Evolutionary conservation across 2,888 invertebrate genomes (phyloP), one percentile per base, ranked within the genome.

Genomic region (Pollenia griseotomentosa): DNA sequence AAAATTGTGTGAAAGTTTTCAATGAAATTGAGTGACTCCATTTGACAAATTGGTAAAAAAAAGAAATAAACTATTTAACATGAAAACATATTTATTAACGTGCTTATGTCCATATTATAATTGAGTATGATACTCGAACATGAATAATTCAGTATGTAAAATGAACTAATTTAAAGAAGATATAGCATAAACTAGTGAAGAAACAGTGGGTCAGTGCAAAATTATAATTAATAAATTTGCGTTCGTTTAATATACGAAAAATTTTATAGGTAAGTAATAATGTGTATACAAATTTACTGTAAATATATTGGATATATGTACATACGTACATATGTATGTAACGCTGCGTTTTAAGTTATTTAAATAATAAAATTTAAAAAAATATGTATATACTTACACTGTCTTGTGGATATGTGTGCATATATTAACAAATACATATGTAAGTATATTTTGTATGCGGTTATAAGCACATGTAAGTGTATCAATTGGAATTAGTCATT

Each of bases 111-210:
- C 12, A 23, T 14, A 77, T 11, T 53, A 16, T n/a, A 14, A 70
- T 7, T 53, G 40, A 70, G 44, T 51, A 42, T 61, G 51, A 42
- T 11, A 53, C 33, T 33, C 3, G 2, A 33, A 33, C 33, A 33
- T 33, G 19, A 23, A 19, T 2, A 33, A 8, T 40, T 46, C 14
- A 61, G 70, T 44, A 71, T 80, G 48, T n/a, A 44, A 12, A 59
- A 61, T 61, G 70, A 53, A 80, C 70, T 71, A 55, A 57, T 53
- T 63, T 51, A 63, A 63, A 75, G 19, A 46, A 68, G 23, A 77
- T 65, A 44, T 23, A 68, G 6, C 19, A 59, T 59, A 12, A 68
- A 48, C 14, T 61, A 79, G 57, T 19, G 16, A 40, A 42, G 42
- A 51, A 53, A 75, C 14, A 63, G 75, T 63, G 48, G 10, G 48